Evolutionary conservation across 2,888 invertebrate genomes (phyloP), one percentile per base, ranked within the genome.

Genomic region (Itoplectis maculator): DNA sequence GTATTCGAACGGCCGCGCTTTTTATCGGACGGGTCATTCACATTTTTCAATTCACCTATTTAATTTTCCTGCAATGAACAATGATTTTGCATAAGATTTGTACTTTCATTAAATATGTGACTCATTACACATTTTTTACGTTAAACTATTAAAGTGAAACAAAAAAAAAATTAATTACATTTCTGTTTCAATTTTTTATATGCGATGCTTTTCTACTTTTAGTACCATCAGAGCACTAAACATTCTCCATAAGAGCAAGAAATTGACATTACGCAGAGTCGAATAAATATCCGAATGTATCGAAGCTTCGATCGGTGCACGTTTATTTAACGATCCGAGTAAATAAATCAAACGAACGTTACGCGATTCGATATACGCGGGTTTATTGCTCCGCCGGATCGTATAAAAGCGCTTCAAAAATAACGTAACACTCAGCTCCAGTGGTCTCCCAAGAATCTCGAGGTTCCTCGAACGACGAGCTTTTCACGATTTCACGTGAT

Each of bases 401-500:
- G 35, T 61, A 18, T 18, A 40, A 69, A 9, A 29, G 15, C 70
- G 68, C 51, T 68, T 49, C 42, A 63, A 69, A 79, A 74, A 79
- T 79, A 79, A 74, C 72, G 45, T 35, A 63, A 79, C 9, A 54
- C 74, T 68, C 72, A 76, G 59, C 59, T 35, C 56, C 45, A 15
- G 40, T 15, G 18, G 2, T 18, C 20, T 61, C 40, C 13, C 23
- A 37, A 77, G 73, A 73, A 63, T 77, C 63, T 73, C 72, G 59
- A 18, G 18, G 18, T 73, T 68, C 15, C n/a, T 15, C 18, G 51
- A 73, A 54, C 65, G 51, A 37, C 42, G 51, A 68, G 15, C 18
- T 66, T 49, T 49, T 51, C 49, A 9, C 29, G n/a, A 56, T 49
- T 49, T 51, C 49, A 9, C 29, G n/a, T 9, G 40, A 59, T 51